phyloP scores from a whole-genome alignment of 1,140 invertebrate species.

The Oryctes rhinoceros region DNA sequence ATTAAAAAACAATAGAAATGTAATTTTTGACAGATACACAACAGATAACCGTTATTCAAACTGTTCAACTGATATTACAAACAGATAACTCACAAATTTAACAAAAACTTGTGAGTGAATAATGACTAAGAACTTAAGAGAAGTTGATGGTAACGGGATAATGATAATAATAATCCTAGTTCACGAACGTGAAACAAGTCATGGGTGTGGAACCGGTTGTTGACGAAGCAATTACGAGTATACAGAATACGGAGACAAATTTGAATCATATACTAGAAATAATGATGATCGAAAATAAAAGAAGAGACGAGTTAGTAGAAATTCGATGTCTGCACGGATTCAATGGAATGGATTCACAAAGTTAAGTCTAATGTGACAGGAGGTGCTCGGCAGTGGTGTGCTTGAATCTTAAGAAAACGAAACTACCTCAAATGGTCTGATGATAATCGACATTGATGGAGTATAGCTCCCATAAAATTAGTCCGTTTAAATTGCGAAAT shows the following conservation, averaged over 20 bases:
- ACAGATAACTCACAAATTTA: too few species aligned
- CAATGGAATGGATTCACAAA: neutral
- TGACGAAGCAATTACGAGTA: neutral
- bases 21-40: too few species aligned
- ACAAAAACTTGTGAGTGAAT: too few species aligned
- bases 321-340: neutral
- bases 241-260: neutral
- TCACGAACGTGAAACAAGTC: too few species aligned
- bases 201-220: too few species aligned
- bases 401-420: conserved; percentile 47
- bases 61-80: too few species aligned
- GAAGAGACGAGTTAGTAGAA: neutral
- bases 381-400: conserved; percentile 38
- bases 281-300: neutral
- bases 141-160: too few species aligned
- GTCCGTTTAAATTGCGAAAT: too few species aligned
- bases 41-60: too few species aligned
- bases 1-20: too few species aligned
- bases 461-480: conserved; percentile 25
- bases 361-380: neutral
- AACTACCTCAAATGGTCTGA: conserved; percentile 48
- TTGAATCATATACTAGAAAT: neutral
- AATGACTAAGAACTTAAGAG: too few species aligned
- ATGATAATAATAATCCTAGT: too few species aligned
- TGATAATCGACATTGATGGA: conserved; percentile 52